A percentile compares a stretch with the other conserved stretches of the same genome.
Conservation (phyloP, 2,888 invertebrate species). For the Alviniconcha strummeri region DNA sequence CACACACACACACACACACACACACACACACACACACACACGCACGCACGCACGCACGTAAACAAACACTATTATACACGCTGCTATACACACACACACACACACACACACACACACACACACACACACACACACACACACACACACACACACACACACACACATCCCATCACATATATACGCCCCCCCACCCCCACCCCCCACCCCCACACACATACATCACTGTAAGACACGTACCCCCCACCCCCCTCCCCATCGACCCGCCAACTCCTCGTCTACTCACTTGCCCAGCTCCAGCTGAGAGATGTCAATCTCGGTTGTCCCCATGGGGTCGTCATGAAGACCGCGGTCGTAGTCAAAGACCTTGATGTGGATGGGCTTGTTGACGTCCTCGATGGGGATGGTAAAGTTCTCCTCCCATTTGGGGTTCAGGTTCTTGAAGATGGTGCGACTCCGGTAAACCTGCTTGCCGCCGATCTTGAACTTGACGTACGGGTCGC, state of each 20-base stretch:
- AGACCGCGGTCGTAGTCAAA: conserved; percentile 98
- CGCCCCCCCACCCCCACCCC: not conserved
- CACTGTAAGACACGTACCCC: no score
- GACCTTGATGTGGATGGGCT: conserved; percentile 77
- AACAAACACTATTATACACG: not conserved
- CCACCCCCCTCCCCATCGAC: no score
- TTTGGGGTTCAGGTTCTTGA: conserved; percentile 95
- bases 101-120: conserved; percentile 1
- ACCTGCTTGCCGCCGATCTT: conserved; percentile 89
- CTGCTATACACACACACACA: not conserved
- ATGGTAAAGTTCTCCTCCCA: conserved; percentile 98
- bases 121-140: not conserved
- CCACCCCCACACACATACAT: no score
- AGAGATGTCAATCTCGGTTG: conserved; percentile 88
- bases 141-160: not conserved
- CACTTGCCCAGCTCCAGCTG: conserved; percentile 83
- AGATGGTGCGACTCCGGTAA: conserved; percentile 95
- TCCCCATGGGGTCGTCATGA: conserved; percentile 97
- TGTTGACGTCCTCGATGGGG: conserved; percentile 73
- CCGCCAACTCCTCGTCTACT: conserved; percentile 41
- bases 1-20: conserved; percentile 2
- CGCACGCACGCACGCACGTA: not conserved
- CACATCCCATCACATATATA: no score
- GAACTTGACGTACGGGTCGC: conserved; percentile 98
- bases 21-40: not conserved